phyloP scores from a whole-genome alignment of 2,797 vertebrate species.

The Melopsittacus undulatus region DNA sequence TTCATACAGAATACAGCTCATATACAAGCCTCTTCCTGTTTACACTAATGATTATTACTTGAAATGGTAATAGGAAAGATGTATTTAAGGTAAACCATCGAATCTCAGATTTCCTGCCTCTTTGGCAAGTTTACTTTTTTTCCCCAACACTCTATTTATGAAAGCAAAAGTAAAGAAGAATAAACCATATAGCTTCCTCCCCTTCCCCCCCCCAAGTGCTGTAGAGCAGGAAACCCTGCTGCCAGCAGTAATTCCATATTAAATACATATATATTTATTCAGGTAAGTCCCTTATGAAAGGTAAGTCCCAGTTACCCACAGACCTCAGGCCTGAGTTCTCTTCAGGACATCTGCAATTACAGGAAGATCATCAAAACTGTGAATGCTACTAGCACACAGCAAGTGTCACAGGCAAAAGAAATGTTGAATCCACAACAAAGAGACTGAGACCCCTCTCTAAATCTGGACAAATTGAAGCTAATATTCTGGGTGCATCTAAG shows the following conservation, averaged over 20 bases:
- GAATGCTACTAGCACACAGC: background rate
- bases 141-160: background rate
- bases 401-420: background rate
- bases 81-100: background rate
- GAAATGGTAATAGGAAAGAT: background rate
- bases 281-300: background rate
- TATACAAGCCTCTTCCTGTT: background rate
- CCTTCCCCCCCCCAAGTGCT: background rate
- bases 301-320: background rate
- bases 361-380: background rate
- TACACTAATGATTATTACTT: background rate
- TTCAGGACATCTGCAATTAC: background rate
- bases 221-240: background rate
- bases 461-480: background rate
- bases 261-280: background rate
- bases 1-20: background rate
- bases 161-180: background rate
- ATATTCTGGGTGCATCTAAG: background rate
- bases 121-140: background rate
- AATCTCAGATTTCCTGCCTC: background rate
- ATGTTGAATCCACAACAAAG: background rate
- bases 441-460: background rate
- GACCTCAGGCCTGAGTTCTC: background rate
- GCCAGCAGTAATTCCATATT: background rate
- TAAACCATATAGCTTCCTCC: rapidly evolving